Evolutionary conservation across 2,888 invertebrate genomes (phyloP).

Genomic region (Sinopyrophorus schimmeli): DNA sequence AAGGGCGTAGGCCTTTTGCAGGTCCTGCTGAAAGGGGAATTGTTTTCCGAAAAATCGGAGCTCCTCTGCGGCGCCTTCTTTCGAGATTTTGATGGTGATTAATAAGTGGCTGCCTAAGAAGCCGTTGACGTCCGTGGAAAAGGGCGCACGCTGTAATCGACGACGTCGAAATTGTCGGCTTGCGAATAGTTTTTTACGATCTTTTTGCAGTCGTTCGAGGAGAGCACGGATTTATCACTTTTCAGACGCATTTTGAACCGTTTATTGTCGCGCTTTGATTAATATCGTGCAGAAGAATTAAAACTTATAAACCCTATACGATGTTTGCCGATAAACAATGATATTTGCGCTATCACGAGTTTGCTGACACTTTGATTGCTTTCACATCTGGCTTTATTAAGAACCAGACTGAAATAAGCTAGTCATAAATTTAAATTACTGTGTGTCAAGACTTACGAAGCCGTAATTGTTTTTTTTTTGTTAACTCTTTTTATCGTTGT

Average conservation of each 20-base stretch:
- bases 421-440: too few relatives aligned
- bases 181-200: slow-evolving; percentile 25
- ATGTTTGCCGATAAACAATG: too few relatives aligned
- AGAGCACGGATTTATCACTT: slow-evolving; percentile 14
- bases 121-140: slow-evolving; percentile 23
- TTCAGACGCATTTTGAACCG: too few relatives aligned
- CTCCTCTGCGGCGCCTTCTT: background rate
- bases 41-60: slow-evolving; percentile 19
- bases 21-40: slow-evolving; percentile 20
- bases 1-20: slow-evolving; percentile 16
- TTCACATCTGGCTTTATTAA: too few relatives aligned
- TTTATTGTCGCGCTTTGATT: too few relatives aligned
- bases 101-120: slow-evolving; percentile 20
- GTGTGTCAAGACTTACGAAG: too few relatives aligned
- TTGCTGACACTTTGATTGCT: too few relatives aligned
- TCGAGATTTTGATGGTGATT: slow-evolving; percentile 12
- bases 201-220: slow-evolving; percentile 13
- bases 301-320: too few relatives aligned
- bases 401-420: too few relatives aligned
- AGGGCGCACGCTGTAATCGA: slow-evolving; percentile 28
- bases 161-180: slow-evolving; percentile 28
- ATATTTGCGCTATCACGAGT: too few relatives aligned
- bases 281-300: background rate
- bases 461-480: too few relatives aligned
- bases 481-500: too few relatives aligned